phyloP scores from a whole-genome alignment of 2,797 vertebrate genomes.

The Trematomus bernacchii region DNA sequence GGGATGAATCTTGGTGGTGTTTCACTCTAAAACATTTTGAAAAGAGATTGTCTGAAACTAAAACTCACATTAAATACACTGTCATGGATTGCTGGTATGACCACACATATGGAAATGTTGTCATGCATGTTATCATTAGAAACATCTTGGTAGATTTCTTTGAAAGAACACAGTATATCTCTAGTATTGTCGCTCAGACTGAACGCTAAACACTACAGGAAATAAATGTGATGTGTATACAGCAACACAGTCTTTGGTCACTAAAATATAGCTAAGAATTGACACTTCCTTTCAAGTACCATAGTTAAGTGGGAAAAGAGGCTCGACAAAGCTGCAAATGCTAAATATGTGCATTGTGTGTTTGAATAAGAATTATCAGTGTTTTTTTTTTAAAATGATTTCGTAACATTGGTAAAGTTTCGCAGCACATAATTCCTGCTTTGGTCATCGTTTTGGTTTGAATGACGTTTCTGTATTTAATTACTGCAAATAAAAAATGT shows the following conservation, averaged over 20 bases:
- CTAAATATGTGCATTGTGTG: slow-evolving; percentile 24
- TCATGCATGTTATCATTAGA: slow-evolving; percentile 24
- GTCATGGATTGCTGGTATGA: slow-evolving; percentile 47
- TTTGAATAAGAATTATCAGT: slow-evolving; percentile 11
- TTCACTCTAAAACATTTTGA: slow-evolving; percentile 17
- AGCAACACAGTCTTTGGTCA: slow-evolving; percentile 85
- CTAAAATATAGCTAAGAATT: slow-evolving; percentile 61
- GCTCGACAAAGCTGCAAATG: slow-evolving; percentile 35
- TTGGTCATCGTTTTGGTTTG: slow-evolving; percentile 47
- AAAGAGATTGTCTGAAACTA: slow-evolving; percentile 15
- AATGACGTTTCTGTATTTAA: not conserved
- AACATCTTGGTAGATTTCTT: slow-evolving; percentile 20
- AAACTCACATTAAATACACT: slow-evolving; percentile 32
- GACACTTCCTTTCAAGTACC: slow-evolving; percentile 68
- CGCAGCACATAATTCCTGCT: not conserved
- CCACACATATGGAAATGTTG: slow-evolving; percentile 3
- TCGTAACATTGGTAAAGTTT: not conserved
- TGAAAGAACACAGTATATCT: slow-evolving; percentile 34
- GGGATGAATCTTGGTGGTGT: not conserved
- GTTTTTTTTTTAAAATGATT: not conserved
- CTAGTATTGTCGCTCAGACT: slow-evolving; percentile 27
- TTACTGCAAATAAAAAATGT: slow-evolving; percentile 4
- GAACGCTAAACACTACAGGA: slow-evolving; percentile 44
- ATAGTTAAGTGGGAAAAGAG: slow-evolving; percentile 38
- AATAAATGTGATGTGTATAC: slow-evolving; percentile 13